Base-by-base conservation (phyloP, 2,113 vertebrate genomes). In the Lipotes vexillifer region DNA sequence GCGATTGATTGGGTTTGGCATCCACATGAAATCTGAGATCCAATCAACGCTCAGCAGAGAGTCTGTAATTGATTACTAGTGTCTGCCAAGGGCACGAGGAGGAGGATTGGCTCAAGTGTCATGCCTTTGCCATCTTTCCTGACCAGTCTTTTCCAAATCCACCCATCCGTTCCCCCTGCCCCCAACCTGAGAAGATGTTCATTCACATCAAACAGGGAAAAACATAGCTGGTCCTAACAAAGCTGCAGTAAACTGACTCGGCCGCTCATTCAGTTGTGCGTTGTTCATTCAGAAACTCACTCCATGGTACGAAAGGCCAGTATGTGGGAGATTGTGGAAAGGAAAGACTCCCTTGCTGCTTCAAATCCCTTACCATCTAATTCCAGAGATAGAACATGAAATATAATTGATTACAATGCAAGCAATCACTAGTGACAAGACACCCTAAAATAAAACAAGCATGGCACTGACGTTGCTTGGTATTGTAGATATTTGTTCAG, bases 21-120 rank as follows among this genome's bases (percentile, higher is more conserved):
- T 93, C 93, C 31, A 33, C 83, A 46, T 44, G 94, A 93, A 94
- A 96, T 80, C 41, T 57, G 78, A 96, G 91, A 71, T 49, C 96
- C 91, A 91, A 78, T 96, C 93, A 78, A 31, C 33, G 9, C 96
- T 94, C 93, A 85, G 85, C 81, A 38, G 20, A 87, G 93, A 87
- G 93, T 57, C 44, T 57, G 13, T 94, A 44, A 96, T 95, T 83
- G 97, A 97, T 97, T 83, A 83, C 69, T 83, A 68, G 91, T 95
- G 96, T 96, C 97, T 94, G 91, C 83, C 91, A 96, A 96, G 96
- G 97, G 71, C 92, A 82, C 0, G 1, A 7, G 38, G 68, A 38
- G 69, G 49, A 89, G 38, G 74, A 46, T 2, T 29, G 65, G 36
- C 41, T 72, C 66, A 15, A 21, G 84, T 69, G 46, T 46, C 63